Evolutionary conservation across 2,797 vertebrate species (phyloP), one percentile per base, ranked within the genome.

Genomic region (Astyanax mexicanus): DNA sequence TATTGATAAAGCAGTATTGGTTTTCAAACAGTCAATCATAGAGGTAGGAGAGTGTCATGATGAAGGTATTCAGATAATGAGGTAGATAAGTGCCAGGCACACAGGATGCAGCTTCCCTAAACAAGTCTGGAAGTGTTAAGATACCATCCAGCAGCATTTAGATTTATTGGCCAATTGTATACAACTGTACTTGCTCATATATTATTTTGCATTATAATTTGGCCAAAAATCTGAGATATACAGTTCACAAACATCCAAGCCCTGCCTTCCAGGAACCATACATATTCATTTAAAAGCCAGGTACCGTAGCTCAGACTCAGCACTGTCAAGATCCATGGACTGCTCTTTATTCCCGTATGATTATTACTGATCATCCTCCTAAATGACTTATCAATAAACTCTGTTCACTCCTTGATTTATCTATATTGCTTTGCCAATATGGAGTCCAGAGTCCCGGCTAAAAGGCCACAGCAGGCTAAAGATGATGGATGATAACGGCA

Each of bases 331-430:
- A 94, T 86, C 80, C 87, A 90, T 87, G 29, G 77, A 68, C 88
- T 80, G 69, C 58, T 84, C 88, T 86, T 89, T 92, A 91, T 91
- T 94, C 93, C 93, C 94, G 93, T 94, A 92, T 89, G 92, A 93
- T 95, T 94, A 95, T 95, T 95, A 93, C 91, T 90, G 94, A 94
- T 95, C 92, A 94, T 94, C 94, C 89, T 82, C 89, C 82, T 88
- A 90, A 93, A 91, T 90, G 83, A 86, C 88, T 91, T 93, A 94
- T 96, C 94, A 90, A 95, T 97, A 95, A 89, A 88, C 85, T 69
- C 80, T 90, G 91, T 88, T 84, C 77, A 49, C 82, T 85, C 74
- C 88, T 88, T 91, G 92, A 93, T 92, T 90, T 92, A 91, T 94
- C 92, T 85, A 72, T 92, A 94, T 89, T 72, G 81, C 71, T 92